Percentiles rank a stretch among this genome's conserved stretches.
Conservation (phyloP, 2,113 vertebrate species). For the Oncorhynchus gorbuscha region DNA sequence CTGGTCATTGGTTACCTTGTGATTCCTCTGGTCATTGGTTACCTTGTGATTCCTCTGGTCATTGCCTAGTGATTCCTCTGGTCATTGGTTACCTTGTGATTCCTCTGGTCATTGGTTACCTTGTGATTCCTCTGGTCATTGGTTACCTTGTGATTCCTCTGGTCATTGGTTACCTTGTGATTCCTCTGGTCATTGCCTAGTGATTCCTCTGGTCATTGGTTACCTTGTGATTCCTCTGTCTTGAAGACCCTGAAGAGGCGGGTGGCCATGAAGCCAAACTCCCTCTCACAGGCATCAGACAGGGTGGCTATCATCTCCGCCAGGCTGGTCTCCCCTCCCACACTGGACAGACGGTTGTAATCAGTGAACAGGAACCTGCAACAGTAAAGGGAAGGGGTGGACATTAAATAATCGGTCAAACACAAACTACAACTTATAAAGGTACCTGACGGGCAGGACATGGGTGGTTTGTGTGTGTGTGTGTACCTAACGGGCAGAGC, state of each 20-base stretch:
- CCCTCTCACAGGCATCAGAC: slow-evolving; percentile 92
- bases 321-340: slow-evolving; percentile 94
- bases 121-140: background rate
- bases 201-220: background rate
- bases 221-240: slow-evolving; percentile 92
- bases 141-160: no score
- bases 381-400: slow-evolving; percentile 8
- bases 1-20: no score
- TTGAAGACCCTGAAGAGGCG: slow-evolving; percentile 96
- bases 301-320: slow-evolving; percentile 97
- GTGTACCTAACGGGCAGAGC: slow-evolving; percentile 89
- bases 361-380: slow-evolving; percentile 91
- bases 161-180: no score
- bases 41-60: no score
- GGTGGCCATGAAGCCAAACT: slow-evolving; percentile 94
- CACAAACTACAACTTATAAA: background rate
- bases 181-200: background rate
- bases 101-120: no score
- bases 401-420: background rate
- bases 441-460: background rate
- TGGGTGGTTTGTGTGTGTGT: background rate
- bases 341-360: slow-evolving; percentile 92
- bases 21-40: no score
- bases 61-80: no score
- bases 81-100: no score